A percentile compares a stretch with the other conserved stretches of the same genome.
phyloP scores from a whole-genome alignment of 2,888 invertebrate species.

The Folsomia candida region DNA sequence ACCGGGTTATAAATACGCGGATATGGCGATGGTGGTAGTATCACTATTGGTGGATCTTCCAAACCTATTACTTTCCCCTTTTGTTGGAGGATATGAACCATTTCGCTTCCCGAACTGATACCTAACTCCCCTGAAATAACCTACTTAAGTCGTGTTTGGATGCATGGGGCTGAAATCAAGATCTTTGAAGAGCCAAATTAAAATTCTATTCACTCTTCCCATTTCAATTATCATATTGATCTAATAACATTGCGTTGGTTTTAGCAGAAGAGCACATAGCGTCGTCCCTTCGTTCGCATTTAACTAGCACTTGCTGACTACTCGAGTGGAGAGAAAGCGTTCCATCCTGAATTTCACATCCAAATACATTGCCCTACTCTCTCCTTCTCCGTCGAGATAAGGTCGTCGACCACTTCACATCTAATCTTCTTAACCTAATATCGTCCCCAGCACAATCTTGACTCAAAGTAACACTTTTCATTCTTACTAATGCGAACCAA shows the following conservation, averaged over 20 bases:
- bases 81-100: too few relatives aligned
- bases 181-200: conserved; percentile 1
- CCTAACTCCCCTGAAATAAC: not conserved
- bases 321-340: not conserved
- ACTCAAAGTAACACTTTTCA: not conserved
- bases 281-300: not conserved
- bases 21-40: too few relatives aligned
- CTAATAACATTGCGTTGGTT: conserved; percentile 17
- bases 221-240: conserved; percentile 31
- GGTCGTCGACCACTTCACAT: not conserved
- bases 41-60: too few relatives aligned
- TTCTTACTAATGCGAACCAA: not conserved
- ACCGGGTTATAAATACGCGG: too few relatives aligned
- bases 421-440: not conserved
- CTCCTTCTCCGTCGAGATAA: not conserved
- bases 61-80: too few relatives aligned
- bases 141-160: conserved; percentile 10
- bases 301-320: not conserved
- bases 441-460: not conserved
- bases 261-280: too few relatives aligned
- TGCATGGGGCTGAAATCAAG: conserved; percentile 13
- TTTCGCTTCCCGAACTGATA: not conserved
- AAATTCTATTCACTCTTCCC: conserved; percentile 14
- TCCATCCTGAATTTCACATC: not conserved
- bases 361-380: not conserved